A percentile compares a stretch with the other conserved stretches of the same genome.
Conservation (phyloP, 2,888 invertebrate genomes). For the Rhagonycha fulva region DNA sequence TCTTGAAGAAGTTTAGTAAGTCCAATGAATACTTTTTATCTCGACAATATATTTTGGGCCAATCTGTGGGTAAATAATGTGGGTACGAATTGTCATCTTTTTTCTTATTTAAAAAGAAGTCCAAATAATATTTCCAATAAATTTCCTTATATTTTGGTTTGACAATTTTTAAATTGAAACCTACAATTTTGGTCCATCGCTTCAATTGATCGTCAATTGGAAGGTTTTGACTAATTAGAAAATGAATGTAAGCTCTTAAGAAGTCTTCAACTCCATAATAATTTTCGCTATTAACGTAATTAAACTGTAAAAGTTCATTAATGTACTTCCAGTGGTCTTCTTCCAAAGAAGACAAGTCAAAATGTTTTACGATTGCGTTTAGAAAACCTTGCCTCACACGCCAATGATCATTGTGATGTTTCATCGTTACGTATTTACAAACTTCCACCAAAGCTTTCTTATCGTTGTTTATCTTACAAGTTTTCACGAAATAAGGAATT, state of each 20-base stretch:
- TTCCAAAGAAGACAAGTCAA: background rate
- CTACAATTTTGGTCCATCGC: too few species aligned
- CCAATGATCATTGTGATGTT: conserved; percentile 8
- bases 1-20: too few species aligned
- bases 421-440: conserved; percentile 7
- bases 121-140: too few species aligned
- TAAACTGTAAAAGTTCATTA: conserved; percentile 10
- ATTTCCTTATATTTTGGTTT: too few species aligned
- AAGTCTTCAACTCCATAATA: background rate
- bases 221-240: background rate
- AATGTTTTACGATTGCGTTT: background rate
- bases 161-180: too few species aligned
- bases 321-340: background rate
- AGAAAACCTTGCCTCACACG: background rate
- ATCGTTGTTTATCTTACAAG: conserved; percentile 19
- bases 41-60: too few species aligned
- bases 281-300: conserved; percentile 12
- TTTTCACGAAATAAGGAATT: conserved; percentile 7
- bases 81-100: too few species aligned
- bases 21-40: too few species aligned
- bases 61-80: too few species aligned
- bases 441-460: conserved; percentile 4
- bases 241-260: background rate
- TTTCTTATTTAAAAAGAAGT: too few species aligned
- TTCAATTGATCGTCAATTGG: background rate